Evolutionary conservation across 2,797 vertebrate genomes (phyloP).

Genomic region (Apogon talboti): DNA sequence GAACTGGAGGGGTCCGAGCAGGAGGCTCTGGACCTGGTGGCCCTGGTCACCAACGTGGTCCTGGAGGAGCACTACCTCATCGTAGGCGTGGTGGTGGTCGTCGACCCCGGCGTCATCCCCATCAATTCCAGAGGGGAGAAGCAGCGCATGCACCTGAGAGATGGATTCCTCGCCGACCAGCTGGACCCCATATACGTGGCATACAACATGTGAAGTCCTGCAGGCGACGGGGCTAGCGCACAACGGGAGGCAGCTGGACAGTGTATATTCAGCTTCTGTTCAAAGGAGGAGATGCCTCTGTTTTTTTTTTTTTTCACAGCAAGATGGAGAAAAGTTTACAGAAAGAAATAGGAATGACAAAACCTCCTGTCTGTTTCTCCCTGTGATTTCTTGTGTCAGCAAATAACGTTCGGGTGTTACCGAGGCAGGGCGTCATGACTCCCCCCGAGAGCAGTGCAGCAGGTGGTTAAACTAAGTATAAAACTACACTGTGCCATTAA

Average conservation of each 20-base stretch:
- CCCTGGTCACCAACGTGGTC: conserved; percentile 93
- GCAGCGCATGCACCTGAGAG: conserved; percentile 97
- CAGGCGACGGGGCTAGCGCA: conserved; percentile 82
- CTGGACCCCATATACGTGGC: conserved; percentile 97
- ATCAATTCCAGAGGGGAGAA: conserved; percentile 97
- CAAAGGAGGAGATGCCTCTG: conserved; percentile 26
- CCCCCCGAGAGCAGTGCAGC: conserved; percentile 50
- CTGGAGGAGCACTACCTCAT: conserved; percentile 97
- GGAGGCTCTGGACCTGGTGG: conserved; percentile 93
- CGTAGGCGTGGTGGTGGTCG: conserved; percentile 95
- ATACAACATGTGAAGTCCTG: conserved; percentile 91
- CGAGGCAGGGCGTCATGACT: conserved; percentile 37
- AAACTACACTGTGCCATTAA: conserved; percentile 63
- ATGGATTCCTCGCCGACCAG: conserved; percentile 96
- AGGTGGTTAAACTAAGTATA: conserved; percentile 22
- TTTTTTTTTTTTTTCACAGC: conserved; percentile 26
- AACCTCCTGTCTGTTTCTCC: conserved; percentile 42
- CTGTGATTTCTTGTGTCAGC: conserved; percentile 70
- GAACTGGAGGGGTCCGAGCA: conserved; percentile 95
- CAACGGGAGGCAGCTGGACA: conserved; percentile 8
- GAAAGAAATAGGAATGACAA: conserved; percentile 18
- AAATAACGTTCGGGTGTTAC: conserved; percentile 54
- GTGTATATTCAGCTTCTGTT: not conserved
- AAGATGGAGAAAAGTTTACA: conserved; percentile 12
- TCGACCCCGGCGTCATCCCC: conserved; percentile 95